Base-by-base conservation (phyloP, 2,113 vertebrate species). In the Agapornis roseicollis region DNA sequence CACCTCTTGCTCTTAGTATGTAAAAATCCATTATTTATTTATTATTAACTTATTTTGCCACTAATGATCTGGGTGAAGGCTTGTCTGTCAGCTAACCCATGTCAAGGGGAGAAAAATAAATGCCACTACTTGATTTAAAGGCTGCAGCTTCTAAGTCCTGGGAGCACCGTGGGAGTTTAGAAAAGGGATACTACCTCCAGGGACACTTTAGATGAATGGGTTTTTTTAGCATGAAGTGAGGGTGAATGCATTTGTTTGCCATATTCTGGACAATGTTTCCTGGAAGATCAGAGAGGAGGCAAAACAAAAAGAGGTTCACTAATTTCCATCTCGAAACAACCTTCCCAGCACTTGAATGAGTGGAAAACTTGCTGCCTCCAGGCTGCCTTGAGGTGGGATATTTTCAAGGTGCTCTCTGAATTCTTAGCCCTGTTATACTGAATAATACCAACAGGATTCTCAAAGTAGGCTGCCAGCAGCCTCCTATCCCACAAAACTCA, bases 1-100 rank as follows among this genome's bases (percentile, higher is more conserved):
- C 69, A 95, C 86, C 42, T 94, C 27, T 42, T 92, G 55, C 44
- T 80, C 50, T 65, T 66, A 66, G 37, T 49, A 80, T 50, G 17
- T 47, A 90, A 64, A 71, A 44, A 91, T 46, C 22, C 27, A 89
- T 73, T 85, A 93, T 91, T 89, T 95, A 86, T 88, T 94, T 89
- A 69, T 80, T 94, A 81, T 81, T 91, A 73, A 28, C 10, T 89
- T 66, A 47, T 65, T 81, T 90, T 83, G 13, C 58, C 42, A 68
- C 28, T 68, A 86, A 80, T 63, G 29, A 94, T 61, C 58, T n/a
- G 19, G 28, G 52, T 46, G 73, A 64, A 88, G 42, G 19, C 11
- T 73, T 89, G 29, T 13, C 17, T 88, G 66, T 29, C 64, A 82
- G 52, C 29, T 33, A 68, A 78, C 28, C 35, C 28, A 41, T 1